Evolutionary conservation across 2,113 vertebrate genomes (phyloP), one percentile per base, ranked within the genome.

Genomic region (Promerops cafer): DNA sequence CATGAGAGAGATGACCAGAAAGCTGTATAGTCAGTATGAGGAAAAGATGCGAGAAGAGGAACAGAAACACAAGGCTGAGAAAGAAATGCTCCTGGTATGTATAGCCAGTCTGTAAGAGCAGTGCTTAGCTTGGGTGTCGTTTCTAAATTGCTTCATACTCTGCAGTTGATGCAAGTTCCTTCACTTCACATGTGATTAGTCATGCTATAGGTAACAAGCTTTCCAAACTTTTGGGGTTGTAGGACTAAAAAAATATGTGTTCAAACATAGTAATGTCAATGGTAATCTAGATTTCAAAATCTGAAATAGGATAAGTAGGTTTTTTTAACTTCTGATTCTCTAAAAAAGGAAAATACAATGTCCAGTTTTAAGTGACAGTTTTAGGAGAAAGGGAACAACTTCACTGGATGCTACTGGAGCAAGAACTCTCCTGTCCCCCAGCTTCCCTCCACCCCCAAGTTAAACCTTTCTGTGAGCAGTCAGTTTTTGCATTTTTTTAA

Each of bases 31-130:
- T 84, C 98, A 99, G 50, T 98, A 98, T 4, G 98, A 99, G 27
- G 98, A 99, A 37, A 98, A 98, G 94, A 97, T 99, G 71, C 97
- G 70, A 30, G 97, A 98, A 81, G 98, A 99, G 81, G 98, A 99
- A 74, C 96, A 49, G 87, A 98, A 97, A 74, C 99, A 99, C 97
- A 97, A 97, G 28, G 98, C 98, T 5, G 99, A 99, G 97, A 98
- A 98, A 53, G 98, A 99, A 97, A 98, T 97, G 6, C 98, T 99
- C 22, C 98, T 99, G 97, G 99, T 99, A 97, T 1, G 98, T 97
- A 42, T 1, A 23, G 24, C 17, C 14, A 35, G n/a, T 56, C 16
- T 83, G 30, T 33, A 53, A 44, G 37, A 65, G 47, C 21, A 19
- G 13, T 30, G 14, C 45, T 87, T 23, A 22, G 14, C 37, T 87